Conservation (phyloP, 2,888 invertebrate species). For the Lutraria lutraria region DNA sequence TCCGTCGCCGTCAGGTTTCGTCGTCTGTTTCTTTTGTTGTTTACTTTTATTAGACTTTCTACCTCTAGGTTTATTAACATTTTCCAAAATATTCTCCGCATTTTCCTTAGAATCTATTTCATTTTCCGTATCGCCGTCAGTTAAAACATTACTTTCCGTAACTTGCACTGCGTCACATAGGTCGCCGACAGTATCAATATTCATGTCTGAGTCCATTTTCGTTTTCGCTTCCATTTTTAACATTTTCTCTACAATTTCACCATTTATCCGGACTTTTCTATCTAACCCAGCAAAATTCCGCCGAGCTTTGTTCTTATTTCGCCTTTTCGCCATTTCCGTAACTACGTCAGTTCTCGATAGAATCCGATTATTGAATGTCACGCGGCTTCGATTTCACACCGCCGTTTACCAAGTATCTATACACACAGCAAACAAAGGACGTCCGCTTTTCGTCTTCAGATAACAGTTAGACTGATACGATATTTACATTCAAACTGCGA, state of each 20-base stretch:
- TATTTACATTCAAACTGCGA: slow-evolving; percentile 56
- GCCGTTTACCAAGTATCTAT: slow-evolving; percentile 61
- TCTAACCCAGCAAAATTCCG: slow-evolving; percentile 47
- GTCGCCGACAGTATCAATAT: slow-evolving; percentile 29
- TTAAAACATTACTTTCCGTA: slow-evolving; percentile 48
- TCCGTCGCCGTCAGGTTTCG: not conserved
- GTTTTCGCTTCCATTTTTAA: slow-evolving; percentile 37
- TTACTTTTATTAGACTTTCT: slow-evolving; percentile 37
- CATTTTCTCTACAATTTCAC: slow-evolving; percentile 43
- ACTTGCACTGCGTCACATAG: slow-evolving; percentile 39
- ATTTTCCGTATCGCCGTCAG: slow-evolving; percentile 36
- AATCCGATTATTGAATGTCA: slow-evolving; percentile 69
- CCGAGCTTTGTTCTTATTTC: slow-evolving; percentile 64
- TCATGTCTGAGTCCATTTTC: slow-evolving; percentile 26
- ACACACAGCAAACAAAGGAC: slow-evolving; percentile 65
- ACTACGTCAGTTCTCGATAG: slow-evolving; percentile 66
- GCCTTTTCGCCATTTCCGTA: slow-evolving; percentile 70
- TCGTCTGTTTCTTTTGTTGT: not conserved
- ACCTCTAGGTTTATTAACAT: slow-evolving; percentile 20
- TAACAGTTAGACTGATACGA: slow-evolving; percentile 53
- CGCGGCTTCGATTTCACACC: slow-evolving; percentile 68
- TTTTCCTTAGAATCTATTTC: slow-evolving; percentile 1
- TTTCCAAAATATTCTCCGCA: slow-evolving; percentile 19
- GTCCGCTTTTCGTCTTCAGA: slow-evolving; percentile 64
- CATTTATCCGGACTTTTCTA: slow-evolving; percentile 44